Conservation (phyloP, 2,113 vertebrate genomes). For the Lamprologus speciosus region DNA sequence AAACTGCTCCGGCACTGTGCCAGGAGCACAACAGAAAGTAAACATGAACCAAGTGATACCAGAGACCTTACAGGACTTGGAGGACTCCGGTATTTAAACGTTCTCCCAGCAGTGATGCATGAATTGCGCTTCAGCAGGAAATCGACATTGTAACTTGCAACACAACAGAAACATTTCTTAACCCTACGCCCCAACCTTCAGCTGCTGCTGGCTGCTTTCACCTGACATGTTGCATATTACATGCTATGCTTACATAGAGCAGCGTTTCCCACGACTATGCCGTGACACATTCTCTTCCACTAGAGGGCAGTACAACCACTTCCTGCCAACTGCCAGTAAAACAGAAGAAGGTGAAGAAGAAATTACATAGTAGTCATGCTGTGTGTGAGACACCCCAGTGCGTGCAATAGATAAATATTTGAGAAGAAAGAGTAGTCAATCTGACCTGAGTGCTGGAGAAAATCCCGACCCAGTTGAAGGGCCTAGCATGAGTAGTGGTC, state of each 20-base stretch:
- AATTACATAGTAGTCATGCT: not conserved
- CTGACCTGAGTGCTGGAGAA: not conserved
- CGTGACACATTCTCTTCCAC: not conserved
- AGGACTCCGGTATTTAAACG: fast-evolving
- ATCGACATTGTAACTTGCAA: not conserved
- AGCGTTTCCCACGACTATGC: not conserved
- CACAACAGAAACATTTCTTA: not conserved
- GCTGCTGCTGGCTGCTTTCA: not conserved
- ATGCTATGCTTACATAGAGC: not conserved
- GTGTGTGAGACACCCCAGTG: not conserved
- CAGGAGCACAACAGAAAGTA: not conserved
- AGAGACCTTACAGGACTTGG: not conserved
- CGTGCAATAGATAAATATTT: not conserved
- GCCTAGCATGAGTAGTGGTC: not conserved
- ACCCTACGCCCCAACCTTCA: not conserved
- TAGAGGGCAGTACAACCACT: not conserved
- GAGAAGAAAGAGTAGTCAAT: not conserved
- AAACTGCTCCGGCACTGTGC: not conserved
- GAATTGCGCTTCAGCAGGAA: not conserved
- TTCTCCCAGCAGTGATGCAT: not conserved
- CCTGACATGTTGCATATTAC: not conserved
- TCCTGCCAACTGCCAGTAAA: not conserved
- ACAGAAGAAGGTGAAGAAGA: not conserved
- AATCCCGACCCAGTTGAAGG: not conserved
- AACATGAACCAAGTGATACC: not conserved